These are phyloP conservation scores for Nicator chloris DNA, from an alignment of 2,113 vertebrate species.

Conservation along the genomic window DNA sequence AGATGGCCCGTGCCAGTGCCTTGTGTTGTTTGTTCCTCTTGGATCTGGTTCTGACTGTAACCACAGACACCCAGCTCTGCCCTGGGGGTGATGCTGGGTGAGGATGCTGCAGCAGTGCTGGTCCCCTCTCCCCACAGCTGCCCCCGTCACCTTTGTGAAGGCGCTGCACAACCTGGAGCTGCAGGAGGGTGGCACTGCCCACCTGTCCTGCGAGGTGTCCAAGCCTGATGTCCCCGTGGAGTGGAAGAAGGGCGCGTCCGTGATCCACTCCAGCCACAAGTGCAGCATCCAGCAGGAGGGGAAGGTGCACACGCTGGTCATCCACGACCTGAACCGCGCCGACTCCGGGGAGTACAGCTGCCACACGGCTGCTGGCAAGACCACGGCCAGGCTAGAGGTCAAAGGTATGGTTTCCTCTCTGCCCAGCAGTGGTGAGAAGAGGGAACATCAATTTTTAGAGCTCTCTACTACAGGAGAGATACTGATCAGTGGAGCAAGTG, in stretches of 20 bases:
- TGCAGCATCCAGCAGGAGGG: conserved; percentile 74
- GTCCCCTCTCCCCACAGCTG: conserved; percentile 1
- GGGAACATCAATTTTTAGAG: rapidly evolving
- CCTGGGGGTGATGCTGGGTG: not conserved
- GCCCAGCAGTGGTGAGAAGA: not conserved
- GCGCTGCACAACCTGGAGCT: conserved; percentile 14
- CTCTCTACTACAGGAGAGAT: rapidly evolving
- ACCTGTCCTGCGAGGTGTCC: conserved; percentile 78
- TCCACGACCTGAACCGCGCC: conserved; percentile 61
- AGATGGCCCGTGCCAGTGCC: rapidly evolving
- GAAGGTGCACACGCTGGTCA: conserved; percentile 67
- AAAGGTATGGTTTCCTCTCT: conserved; percentile 75
- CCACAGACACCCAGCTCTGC: not conserved
- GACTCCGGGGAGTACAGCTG: conserved; percentile 86
- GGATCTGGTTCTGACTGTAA: not conserved
- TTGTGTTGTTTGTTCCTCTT: not conserved
- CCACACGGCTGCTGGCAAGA: conserved; percentile 71
- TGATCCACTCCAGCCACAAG: conserved; percentile 75
- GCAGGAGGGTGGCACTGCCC: conserved; percentile 75
- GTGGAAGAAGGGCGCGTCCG: conserved; percentile 75
- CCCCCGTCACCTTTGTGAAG: conserved; percentile 27
- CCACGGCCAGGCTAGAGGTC: conserved; percentile 74
- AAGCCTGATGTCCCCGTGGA: conserved; percentile 65
- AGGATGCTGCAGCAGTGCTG: not conserved
- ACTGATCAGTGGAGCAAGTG: not conserved